A percentile compares a stretch with the other conserved stretches of the same genome.
phyloP scores from a whole-genome alignment of 2,888 invertebrate genomes.

The Cephonodes hylas region DNA sequence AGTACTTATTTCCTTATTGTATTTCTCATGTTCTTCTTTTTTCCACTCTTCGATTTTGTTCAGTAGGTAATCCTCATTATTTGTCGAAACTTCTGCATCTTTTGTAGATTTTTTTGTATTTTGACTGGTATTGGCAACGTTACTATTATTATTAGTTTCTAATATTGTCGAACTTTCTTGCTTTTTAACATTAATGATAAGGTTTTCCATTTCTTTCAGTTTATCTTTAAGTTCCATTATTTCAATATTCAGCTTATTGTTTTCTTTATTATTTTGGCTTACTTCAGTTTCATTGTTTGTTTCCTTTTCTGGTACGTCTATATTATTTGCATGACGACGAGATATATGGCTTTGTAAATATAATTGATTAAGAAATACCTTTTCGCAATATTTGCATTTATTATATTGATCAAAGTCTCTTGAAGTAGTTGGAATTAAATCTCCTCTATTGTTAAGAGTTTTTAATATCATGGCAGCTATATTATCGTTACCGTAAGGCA shows the following conservation, averaged over 20 bases:
- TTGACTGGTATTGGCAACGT: constrained; percentile 14
- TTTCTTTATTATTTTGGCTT: constrained; percentile 63
- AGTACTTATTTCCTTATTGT: constrained; percentile 74
- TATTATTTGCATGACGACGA: constrained; percentile 76
- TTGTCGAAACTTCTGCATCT: constrained; percentile 60
- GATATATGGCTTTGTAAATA: constrained; percentile 83
- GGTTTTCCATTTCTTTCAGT: constrained; percentile 70
- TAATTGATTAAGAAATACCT: constrained; percentile 84
- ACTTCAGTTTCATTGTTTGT: constrained; percentile 47
- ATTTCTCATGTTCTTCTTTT: constrained; percentile 76
- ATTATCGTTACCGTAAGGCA: constrained; percentile 70
- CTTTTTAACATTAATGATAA: constrained; percentile 40
- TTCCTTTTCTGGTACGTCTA: constrained; percentile 59
- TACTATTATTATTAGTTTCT: constrained; percentile 18
- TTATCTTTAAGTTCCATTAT: constrained; percentile 69
- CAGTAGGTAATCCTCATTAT: constrained; percentile 52
- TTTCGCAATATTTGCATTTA: constrained; percentile 84
- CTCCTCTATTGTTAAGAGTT: constrained; percentile 61
- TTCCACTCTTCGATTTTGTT: constrained; percentile 77
- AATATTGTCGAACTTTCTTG: constrained; percentile 24
- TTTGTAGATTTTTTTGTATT: constrained; percentile 40
- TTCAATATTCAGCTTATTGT: constrained; percentile 79
- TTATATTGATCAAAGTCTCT: constrained; percentile 64
- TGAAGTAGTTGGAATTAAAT: constrained; percentile 53
- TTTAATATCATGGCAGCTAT: constrained; percentile 74